Base-by-base conservation (phyloP, 2,113 vertebrate genomes). In the Hippoglossus stenolepis region DNA sequence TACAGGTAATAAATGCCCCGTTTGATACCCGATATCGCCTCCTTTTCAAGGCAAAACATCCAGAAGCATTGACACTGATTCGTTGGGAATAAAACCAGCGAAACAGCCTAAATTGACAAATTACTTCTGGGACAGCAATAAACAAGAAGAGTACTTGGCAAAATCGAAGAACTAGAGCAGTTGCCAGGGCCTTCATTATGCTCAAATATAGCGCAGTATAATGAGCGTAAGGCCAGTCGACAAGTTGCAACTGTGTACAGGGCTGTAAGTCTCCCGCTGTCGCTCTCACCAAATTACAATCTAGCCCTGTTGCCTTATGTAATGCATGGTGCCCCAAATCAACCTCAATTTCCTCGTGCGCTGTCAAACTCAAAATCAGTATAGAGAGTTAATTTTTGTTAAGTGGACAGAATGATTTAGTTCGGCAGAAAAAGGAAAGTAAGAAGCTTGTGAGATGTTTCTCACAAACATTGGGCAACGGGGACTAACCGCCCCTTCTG, bases 401-500 rank as follows among this genome's bases (percentile, higher is more conserved):
- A 51, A 65, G 35, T 35, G 62, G 53, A 45, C 65, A 20, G 53
- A 73, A 20, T 69, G 62, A 71, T 58, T 43, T 43, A 65, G 56
- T 63, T 75, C 24, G 11, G 14, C 65, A 66, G 61, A 31, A 53
- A 31, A 54, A 35, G 14, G 5, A 62, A 69, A 65, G 43, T n/a
- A 65, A 83, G 72, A 53, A 38, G 5, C 13, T 65, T 58, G 23
- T 15, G 28, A 73, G 65, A 71, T 47, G 18, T 77, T 72, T 82
- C 65, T 68, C 47, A 61, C 70, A 75, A 86, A 88, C 61, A 70
- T 51, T 65, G 23, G 26, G 26, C 84, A 51, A 68, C 45, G 28
- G 63, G 63, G 63, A 61, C 57, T 28, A 40, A 65, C n/a, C 76
- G 79, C 78, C 79, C 67, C 57, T 74, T 77, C 88, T 87, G 91